Percentiles rank a stretch among this genome's conserved stretches.
Conservation (phyloP, 1,140 invertebrate species). For the Chionoecetes opilio region DNA sequence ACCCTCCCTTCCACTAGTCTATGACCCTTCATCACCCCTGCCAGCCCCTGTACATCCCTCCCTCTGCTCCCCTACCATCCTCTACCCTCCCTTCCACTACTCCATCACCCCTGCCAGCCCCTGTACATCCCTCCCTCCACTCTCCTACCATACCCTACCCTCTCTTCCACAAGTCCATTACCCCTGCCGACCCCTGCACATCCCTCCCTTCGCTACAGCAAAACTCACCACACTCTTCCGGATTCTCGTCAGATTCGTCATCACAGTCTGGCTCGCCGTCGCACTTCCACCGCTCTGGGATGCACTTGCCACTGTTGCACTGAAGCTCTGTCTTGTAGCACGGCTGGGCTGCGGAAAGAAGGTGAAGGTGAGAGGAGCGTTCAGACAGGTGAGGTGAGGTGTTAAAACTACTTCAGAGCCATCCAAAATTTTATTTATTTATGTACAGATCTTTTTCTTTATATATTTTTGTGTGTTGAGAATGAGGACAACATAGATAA, state of each 20-base stretch:
- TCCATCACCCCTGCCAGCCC: not conserved
- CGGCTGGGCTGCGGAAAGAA: not conserved
- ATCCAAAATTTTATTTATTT: no score
- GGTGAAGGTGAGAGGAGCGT: not conserved
- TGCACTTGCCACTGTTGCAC: constrained; percentile 85
- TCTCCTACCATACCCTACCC: not conserved
- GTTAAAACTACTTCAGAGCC: no score
- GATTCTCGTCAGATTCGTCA: constrained; percentile 89
- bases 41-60: not conserved
- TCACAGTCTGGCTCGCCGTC: constrained; percentile 90
- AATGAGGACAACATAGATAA: no score
- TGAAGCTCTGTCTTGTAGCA: constrained; percentile 66
- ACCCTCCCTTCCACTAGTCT: no score
- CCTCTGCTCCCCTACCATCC: not conserved
- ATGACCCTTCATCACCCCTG: no score
- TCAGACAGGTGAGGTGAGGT: no score
- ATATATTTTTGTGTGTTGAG: no score
- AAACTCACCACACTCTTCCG: constrained; percentile 42
- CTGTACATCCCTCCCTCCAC: not conserved
- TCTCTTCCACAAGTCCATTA: not conserved
- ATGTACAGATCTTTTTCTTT: no score
- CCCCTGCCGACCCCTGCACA: not conserved
- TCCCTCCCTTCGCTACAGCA: not conserved
- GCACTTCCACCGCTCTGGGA: constrained; percentile 86
- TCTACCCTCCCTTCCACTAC: no score